Percentiles rank a stretch among this genome's conserved stretches.
Conservation (phyloP, 2,113 vertebrate species). For the Trichechus manatus region DNA sequence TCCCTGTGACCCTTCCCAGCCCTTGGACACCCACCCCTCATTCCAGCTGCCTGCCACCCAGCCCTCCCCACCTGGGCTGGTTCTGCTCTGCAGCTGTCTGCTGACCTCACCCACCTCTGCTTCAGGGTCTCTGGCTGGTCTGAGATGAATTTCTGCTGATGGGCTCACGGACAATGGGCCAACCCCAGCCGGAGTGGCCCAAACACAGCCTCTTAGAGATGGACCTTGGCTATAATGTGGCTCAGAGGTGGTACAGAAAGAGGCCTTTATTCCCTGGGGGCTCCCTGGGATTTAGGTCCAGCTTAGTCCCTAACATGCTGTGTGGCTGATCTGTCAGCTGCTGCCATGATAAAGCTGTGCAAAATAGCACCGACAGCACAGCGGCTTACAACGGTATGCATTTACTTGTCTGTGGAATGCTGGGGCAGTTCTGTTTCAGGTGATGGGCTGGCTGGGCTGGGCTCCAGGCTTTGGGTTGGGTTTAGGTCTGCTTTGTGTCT, state of each 20-base stretch:
- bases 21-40: rapidly evolving
- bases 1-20: not conserved
- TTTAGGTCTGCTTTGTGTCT: not conserved
- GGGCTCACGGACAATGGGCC: rapidly evolving
- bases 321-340: not conserved
- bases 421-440: not conserved
- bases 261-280: not conserved
- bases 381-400: rapidly evolving
- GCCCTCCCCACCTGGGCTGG: rapidly evolving
- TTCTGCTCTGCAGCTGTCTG: not conserved
- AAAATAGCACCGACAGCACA: not conserved
- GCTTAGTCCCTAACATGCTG: not conserved
- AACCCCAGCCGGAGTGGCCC: rapidly evolving
- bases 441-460: rapidly evolving
- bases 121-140: rapidly evolving
- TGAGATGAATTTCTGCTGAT: not conserved
- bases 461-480: not conserved
- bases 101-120: not conserved
- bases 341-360: rapidly evolving
- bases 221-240: not conserved
- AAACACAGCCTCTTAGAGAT: not conserved
- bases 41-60: not conserved
- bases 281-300: not conserved
- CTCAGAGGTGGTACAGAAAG: not conserved
- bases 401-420: not conserved